A percentile compares a stretch with the other conserved stretches of the same genome.
Conservation (phyloP, 2,113 vertebrate genomes). For the Empidonax traillii region DNA sequence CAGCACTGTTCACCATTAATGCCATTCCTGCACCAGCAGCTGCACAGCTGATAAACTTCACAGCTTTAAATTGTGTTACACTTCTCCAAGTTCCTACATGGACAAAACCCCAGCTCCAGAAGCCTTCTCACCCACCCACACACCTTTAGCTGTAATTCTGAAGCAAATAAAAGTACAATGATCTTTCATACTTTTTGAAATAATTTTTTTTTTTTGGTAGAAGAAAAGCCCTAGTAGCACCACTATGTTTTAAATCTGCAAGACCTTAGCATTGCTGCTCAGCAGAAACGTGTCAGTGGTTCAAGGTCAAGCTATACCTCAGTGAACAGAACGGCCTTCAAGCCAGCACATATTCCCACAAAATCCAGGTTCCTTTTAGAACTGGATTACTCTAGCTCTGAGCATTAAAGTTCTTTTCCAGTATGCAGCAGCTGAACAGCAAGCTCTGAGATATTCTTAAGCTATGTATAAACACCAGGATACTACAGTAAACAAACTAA, state of each 20-base stretch:
- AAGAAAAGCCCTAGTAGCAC: neutral
- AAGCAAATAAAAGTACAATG: neutral
- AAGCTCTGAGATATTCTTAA: neutral
- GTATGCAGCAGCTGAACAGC: neutral
- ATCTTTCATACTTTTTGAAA: neutral
- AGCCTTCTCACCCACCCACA: neutral
- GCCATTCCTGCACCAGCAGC: neutral
- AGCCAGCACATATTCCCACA: neutral
- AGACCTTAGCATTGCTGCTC: neutral
- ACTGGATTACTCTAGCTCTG: neutral
- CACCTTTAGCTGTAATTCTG: neutral
- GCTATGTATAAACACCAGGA: neutral
- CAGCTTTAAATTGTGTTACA: neutral
- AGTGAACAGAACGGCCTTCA: accelerated
- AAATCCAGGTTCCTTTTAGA: neutral
- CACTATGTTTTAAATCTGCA: neutral
- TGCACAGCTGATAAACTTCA: neutral
- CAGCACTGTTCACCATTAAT: neutral
- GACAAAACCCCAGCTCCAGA: neutral
- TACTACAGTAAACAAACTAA: neutral
- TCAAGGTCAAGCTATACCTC: neutral
- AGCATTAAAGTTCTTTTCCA: neutral
- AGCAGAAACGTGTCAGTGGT: neutral
- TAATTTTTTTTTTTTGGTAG: neutral
- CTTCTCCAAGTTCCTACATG: neutral